These are phyloP conservation scores for Kradibia gibbosae DNA, from an alignment of 1,140 invertebrate species.

Conservation along the genomic window DNA sequence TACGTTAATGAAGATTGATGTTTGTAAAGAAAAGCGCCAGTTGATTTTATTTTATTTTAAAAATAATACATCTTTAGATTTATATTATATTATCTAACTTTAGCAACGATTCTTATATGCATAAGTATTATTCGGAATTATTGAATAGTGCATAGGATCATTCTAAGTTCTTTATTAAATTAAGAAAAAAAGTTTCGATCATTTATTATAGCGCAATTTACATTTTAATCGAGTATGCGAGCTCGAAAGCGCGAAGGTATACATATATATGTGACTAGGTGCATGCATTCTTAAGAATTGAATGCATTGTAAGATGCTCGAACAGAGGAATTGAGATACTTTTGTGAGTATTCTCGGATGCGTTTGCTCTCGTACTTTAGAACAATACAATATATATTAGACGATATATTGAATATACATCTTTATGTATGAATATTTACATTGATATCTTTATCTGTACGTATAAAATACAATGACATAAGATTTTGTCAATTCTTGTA, in stretches of 20 bases:
- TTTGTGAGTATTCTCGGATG: conserved; percentile 28
- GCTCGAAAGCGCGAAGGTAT: too few relatives aligned
- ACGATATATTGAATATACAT: not conserved
- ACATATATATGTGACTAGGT: not conserved
- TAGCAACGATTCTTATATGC: too few relatives aligned
- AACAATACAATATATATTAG: conserved; percentile 26
- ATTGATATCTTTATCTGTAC: not conserved
- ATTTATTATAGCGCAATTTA: not conserved
- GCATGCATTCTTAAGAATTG: too few relatives aligned
- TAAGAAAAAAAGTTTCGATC: too few relatives aligned
- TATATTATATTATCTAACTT: too few relatives aligned
- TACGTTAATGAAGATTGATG: too few relatives aligned
- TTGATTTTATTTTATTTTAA: too few relatives aligned
- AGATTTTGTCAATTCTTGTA: conserved; percentile 32
- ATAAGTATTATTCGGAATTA: too few relatives aligned
- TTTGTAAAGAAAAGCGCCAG: too few relatives aligned
- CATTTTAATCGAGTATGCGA: not conserved
- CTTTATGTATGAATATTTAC: not conserved
- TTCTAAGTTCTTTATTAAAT: too few relatives aligned
- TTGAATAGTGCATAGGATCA: too few relatives aligned
- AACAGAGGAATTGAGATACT: not conserved
- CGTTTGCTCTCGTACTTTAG: not conserved
- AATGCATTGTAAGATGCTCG: conserved; percentile 16
- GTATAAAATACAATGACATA: not conserved
- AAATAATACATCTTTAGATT: too few relatives aligned